These are phyloP conservation scores for Manis crassicaudata DNA, from an alignment of 2,797 vertebrate genomes.

Conservation along the genomic window DNA sequence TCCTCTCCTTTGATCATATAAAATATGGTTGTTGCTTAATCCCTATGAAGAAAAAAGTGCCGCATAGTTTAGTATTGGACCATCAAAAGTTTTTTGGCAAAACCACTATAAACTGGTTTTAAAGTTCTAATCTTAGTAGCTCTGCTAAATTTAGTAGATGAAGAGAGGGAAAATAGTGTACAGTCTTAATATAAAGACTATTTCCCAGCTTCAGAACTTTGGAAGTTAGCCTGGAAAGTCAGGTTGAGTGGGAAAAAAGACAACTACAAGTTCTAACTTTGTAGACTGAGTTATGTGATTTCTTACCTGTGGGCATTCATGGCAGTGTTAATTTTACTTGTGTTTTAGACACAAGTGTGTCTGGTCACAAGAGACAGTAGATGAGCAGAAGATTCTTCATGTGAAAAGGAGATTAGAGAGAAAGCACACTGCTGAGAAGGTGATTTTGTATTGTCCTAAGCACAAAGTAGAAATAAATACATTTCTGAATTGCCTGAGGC, in stretches of 20 bases:
- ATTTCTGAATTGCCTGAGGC: neutral
- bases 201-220: neutral
- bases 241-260: neutral
- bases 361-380: conserved; percentile 27
- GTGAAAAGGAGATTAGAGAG: neutral
- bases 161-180: neutral
- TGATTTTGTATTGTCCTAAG: conserved; percentile 19
- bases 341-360: conserved; percentile 5
- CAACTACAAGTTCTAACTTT: neutral
- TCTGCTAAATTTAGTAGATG: neutral
- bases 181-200: neutral
- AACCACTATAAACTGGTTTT: neutral
- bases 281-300: neutral
- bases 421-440: neutral
- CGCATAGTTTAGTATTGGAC: neutral
- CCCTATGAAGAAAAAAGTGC: neutral
- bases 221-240: neutral
- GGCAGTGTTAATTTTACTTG: conserved; percentile 15
- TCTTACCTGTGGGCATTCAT: neutral
- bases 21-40: neutral
- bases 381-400: conserved; percentile 33
- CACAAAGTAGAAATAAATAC: neutral
- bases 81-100: neutral
- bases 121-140: conserved; percentile 1
- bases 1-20: neutral